Percentiles rank a stretch among this genome's conserved stretches.
These are phyloP conservation scores for Connochaetes taurinus DNA, from an alignment of 2,113 vertebrate species.

Conservation along the genomic window DNA sequence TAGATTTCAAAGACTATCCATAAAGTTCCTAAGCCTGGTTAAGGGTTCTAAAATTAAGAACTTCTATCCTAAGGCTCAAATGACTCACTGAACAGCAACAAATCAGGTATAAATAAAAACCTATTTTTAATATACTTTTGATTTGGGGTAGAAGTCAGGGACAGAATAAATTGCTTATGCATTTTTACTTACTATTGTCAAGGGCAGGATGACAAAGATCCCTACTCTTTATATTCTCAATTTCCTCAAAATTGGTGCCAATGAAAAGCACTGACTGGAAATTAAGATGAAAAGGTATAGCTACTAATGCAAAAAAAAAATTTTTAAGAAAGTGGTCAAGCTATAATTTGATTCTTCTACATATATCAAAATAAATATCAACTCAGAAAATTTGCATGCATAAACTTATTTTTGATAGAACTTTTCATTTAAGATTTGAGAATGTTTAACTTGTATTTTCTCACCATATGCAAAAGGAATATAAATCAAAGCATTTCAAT, in stretches of 20 bases:
- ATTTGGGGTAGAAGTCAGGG: neutral
- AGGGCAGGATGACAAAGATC: neutral
- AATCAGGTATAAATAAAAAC: neutral
- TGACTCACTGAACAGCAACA: neutral
- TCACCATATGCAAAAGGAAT: neutral
- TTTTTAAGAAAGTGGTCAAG: neutral
- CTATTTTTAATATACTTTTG: neutral
- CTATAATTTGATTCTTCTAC: neutral
- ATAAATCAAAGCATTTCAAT: neutral
- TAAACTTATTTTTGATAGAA: neutral
- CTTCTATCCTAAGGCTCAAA: neutral
- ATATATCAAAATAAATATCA: neutral
- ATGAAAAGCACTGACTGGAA: neutral
- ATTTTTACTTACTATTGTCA: slow-evolving; percentile 23
- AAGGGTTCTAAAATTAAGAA: slow-evolving; percentile 18
- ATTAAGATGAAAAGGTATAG: neutral
- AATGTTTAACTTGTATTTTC: slow-evolving; percentile 22
- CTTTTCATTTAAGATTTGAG: slow-evolving; percentile 28
- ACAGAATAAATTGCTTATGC: neutral
- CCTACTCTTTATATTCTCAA: neutral
- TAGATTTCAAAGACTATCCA: neutral
- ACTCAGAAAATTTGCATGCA: neutral
- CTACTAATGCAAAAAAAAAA: neutral
- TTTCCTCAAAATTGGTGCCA: neutral
- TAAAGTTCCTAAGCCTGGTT: neutral